Evolutionary conservation across 2,888 invertebrate genomes (phyloP).

Genomic region (Punctoribates punctum): DNA sequence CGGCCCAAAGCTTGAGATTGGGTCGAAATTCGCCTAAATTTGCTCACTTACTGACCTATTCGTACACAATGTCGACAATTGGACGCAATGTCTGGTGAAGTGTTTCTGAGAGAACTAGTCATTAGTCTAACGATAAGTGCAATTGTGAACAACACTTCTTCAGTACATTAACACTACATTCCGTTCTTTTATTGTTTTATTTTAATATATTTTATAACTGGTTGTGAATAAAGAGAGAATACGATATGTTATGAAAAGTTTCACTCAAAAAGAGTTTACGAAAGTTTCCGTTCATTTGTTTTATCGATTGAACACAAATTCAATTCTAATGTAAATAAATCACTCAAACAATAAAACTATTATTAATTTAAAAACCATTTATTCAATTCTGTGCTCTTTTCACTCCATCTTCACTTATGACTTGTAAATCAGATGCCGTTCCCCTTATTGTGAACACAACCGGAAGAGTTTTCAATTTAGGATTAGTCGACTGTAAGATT

Average conservation of each 20-base stretch:
- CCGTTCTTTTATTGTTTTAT: background rate
- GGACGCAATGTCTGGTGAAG: conserved; percentile 28
- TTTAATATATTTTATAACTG: conserved; percentile 25
- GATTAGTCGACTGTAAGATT: conserved; percentile 56
- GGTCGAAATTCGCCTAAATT: conserved; percentile 33
- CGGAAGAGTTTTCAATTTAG: conserved; percentile 35
- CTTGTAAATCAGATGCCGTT: background rate
- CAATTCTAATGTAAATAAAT: conserved; percentile 8
- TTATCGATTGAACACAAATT: conserved; percentile 12
- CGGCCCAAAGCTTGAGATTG: conserved; percentile 4
- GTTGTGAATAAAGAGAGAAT: conserved; percentile 19
- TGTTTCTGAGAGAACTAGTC: conserved; percentile 21
- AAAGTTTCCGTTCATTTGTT: background rate
- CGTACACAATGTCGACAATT: background rate
- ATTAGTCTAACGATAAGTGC: conserved; percentile 35
- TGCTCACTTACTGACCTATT: conserved; percentile 28
- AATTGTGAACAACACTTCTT: conserved; percentile 19
- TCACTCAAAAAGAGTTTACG: conserved; percentile 2
- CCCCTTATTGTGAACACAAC: conserved; percentile 27
- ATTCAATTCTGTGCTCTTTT: background rate
- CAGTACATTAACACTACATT: background rate
- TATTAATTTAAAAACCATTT: background rate
- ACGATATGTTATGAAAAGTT: conserved; percentile 26
- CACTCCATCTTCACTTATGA: background rate
- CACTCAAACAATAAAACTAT: conserved; percentile 1